Base-by-base conservation (phyloP, 1,140 invertebrate genomes). In the Caenorhabditis elegans region DNA sequence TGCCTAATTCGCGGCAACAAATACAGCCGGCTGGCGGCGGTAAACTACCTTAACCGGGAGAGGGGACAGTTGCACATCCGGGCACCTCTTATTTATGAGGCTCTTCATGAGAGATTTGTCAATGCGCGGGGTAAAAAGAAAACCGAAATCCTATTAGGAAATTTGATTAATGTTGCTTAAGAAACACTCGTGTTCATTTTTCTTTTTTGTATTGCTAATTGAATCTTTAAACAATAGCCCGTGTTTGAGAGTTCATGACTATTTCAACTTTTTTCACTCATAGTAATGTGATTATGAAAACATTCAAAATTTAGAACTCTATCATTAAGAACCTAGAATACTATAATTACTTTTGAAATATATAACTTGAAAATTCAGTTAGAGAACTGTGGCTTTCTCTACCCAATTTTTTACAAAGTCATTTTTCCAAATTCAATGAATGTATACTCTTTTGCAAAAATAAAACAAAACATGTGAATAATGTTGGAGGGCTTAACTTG, bases 11-110 rank as follows among this genome's bases (percentile, higher is more conserved):
- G 5, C 43, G 22, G 4, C 6, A 55, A 70, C 60, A 70, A 70
- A 70, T 39, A 70, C 60, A 70, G 60, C 60, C 60, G 60, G 60
- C 60, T 70, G 60, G 60, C 60, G 60, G 60, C 60, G n/a, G n/a
- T n/a, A 60, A 53, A 70, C 60, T 70, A 70, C 60, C 60, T 70
- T 70, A 70, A 70, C n/a, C 26, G 28, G 53, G n/a, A n/a, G n/a
- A n/a, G n/a, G n/a, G n/a, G n/a, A n/a, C n/a, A n/a, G n/a, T n/a
- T 43, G 60, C 60, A 22, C 60, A 70, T 70, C 60, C 60, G 60
- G n/a, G 31, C n/a, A 70, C 60, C 60, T 39, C 60, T 70, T 70
- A 70, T 70, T 70, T 70, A 70, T 70, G 31, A 11, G 34, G 28
- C 19, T 70, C 34, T 19, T 65, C 55, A 65, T 65, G 3, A 13